phyloP scores from a whole-genome alignment of 2,797 vertebrate genomes.

The Melanogrammus aeglefinus region DNA sequence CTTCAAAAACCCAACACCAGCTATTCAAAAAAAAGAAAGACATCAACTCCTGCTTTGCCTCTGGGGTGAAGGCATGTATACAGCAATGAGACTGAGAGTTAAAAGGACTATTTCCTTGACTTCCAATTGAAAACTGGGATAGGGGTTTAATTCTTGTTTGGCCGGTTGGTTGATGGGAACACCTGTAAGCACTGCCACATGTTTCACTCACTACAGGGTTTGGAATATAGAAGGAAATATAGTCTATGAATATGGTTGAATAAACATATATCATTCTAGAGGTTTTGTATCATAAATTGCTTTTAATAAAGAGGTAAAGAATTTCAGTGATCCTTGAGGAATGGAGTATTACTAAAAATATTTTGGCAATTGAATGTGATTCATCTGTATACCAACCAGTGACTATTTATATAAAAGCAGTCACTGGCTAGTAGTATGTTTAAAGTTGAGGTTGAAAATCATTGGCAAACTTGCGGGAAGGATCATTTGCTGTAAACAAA shows the following conservation, averaged over 20 bases:
- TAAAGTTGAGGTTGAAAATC: too few species aligned
- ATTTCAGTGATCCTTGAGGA: slow-evolving; percentile 39
- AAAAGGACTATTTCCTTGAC: neutral
- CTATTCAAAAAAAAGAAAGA: neutral
- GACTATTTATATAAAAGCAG: neutral
- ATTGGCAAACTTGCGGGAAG: too few species aligned
- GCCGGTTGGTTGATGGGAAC: too few species aligned
- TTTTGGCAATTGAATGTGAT: neutral
- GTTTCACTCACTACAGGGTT: slow-evolving; percentile 10
- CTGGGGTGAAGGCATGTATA: too few species aligned
- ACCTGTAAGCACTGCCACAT: neutral
- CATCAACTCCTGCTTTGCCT: too few species aligned
- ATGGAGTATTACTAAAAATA: neutral
- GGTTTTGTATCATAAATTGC: slow-evolving; percentile 55
- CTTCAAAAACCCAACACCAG: neutral
- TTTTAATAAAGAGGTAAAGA: slow-evolving; percentile 56
- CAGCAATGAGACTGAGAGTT: too few species aligned
- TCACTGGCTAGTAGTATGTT: too few species aligned
- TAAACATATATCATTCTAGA: slow-evolving; percentile 36
- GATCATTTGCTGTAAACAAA: too few species aligned
- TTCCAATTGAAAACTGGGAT: neutral
- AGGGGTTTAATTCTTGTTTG: too few species aligned
- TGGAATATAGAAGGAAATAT: neutral
- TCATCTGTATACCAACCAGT: neutral
- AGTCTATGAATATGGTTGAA: slow-evolving; percentile 6